Evolutionary conservation across 2,888 invertebrate species (phyloP), one percentile per base, ranked within the genome.

Genomic region (Lamellibrachia satsuma): DNA sequence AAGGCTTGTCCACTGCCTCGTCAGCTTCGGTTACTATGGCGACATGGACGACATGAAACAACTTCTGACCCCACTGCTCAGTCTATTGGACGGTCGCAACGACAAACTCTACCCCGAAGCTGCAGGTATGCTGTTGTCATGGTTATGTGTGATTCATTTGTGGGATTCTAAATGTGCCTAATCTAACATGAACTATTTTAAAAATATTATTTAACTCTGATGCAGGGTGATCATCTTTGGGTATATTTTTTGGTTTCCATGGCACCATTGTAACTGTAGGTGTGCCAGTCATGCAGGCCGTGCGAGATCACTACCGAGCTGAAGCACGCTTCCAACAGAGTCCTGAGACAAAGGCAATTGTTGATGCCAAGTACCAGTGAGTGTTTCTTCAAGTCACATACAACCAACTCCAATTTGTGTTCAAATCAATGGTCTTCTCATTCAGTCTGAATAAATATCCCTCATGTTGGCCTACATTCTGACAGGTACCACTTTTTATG

Each of bases 41-140:
- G 95, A 96, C 93, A 94, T 95, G n/a, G 94, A 94, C 3, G 96
- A 96, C 94, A 96, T 96, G 92, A 95, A 95, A 93, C 94, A 94
- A 52, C 94, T 96, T 90, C 93, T 96, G 52, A 95, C 94, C 52
- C 96, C 96, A 0, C 94, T 96, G 57, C 95, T 96, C 94, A 95
- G 95, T 91, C 94, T 96, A 27, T 94, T 96, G 93, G 96, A 96
- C 94, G 96, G 96, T 1, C 93, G 96, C 52, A 96, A 96, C 94
- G 96, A 96, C 94, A 95, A 95, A 92, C 96, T 96, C 2, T 96
- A 95, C 91, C 93, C 93, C 15, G 52, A 52, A 91, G 92, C 92
- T n/a, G 60, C 60, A 52, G 94, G 92, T 51, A 75, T 22, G 22
- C 4, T 11, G 7, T 57, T 15, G 75, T 75, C 94, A 75, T 22